Evolutionary conservation across 1,140 invertebrate species (phyloP).

Genomic region (Dufourea novaeangliae): DNA sequence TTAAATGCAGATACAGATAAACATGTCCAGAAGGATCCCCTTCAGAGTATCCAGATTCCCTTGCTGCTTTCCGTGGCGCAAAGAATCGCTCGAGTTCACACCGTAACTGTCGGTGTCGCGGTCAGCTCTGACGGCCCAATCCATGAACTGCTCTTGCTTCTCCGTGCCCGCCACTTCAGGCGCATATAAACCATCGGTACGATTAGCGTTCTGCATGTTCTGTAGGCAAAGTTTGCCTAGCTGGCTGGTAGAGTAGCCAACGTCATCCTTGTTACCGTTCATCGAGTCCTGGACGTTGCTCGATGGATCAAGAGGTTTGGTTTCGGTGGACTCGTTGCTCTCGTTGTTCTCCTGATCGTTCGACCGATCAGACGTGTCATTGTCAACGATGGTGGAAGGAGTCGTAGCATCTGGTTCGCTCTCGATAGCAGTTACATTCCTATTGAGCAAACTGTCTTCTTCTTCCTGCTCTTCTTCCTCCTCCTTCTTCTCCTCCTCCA

Average conservation of each 20-base stretch:
- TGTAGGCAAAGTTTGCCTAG: slow-evolving; percentile 66
- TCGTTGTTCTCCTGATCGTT: background rate
- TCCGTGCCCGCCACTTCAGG: slow-evolving; percentile 44
- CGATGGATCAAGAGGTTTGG: slow-evolving; percentile 6
- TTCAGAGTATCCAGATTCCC: slow-evolving; percentile 75
- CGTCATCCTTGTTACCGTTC: slow-evolving; percentile 72
- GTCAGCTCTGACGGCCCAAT: slow-evolving; percentile 66
- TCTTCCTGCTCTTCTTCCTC: background rate
- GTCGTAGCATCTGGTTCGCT: background rate
- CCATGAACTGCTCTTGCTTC: slow-evolving; percentile 65
- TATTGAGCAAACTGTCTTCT: background rate
- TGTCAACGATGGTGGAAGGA: background rate
- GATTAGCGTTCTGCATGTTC: slow-evolving; percentile 57
- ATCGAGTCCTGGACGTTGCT: slow-evolving; percentile 58
- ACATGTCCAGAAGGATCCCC: slow-evolving; percentile 76
- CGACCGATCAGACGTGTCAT: background rate
- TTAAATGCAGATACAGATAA: slow-evolving; percentile 78
- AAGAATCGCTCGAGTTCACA: slow-evolving; percentile 66
- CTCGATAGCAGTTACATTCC: background rate
- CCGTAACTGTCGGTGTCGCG: slow-evolving; percentile 63
- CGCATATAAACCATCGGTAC: slow-evolving; percentile 34
- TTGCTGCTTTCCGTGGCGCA: slow-evolving; percentile 67
- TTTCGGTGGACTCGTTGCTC: background rate
- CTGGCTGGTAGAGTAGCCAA: slow-evolving; percentile 75
- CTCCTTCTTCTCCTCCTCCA: too few species aligned